Conservation (phyloP, 2,797 vertebrate species). For the Anas georgica region DNA sequence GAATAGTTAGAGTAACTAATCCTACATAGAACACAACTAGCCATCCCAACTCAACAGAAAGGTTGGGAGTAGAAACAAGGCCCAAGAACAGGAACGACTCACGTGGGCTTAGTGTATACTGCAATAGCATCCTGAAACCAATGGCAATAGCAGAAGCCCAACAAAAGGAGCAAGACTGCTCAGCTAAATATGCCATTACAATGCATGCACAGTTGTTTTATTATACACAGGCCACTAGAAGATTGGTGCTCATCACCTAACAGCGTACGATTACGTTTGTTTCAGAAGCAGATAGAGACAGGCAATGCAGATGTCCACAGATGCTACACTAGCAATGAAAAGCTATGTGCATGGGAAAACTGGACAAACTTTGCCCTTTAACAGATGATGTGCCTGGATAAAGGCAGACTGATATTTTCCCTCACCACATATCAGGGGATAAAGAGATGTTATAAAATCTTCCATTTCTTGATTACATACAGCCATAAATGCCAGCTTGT, state of each 20-base stretch:
- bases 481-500: constrained; percentile 81
- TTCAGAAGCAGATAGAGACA: background rate
- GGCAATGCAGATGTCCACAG: background rate
- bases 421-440: constrained; percentile 34
- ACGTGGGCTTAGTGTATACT: background rate
- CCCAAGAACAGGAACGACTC: background rate
- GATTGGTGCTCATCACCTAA: constrained; percentile 19
- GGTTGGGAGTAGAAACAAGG: background rate
- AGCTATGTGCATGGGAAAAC: background rate
- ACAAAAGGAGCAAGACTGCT: constrained; percentile 5
- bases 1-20: background rate
- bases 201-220: constrained; percentile 55
- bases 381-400: background rate
- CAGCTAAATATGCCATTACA: constrained; percentile 32
- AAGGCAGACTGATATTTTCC: constrained; percentile 18
- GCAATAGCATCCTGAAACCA: background rate
- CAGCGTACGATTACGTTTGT: background rate
- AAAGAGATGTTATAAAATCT: constrained; percentile 74
- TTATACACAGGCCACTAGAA: constrained; percentile 4
- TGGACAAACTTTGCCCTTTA: background rate
- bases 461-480: constrained; percentile 76
- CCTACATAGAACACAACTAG: background rate
- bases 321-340: background rate
- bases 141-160: constrained; percentile 18
- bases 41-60: background rate